Conservation (phyloP, 1,140 invertebrate genomes). For the Aphelenchoides fujianensis region DNA sequence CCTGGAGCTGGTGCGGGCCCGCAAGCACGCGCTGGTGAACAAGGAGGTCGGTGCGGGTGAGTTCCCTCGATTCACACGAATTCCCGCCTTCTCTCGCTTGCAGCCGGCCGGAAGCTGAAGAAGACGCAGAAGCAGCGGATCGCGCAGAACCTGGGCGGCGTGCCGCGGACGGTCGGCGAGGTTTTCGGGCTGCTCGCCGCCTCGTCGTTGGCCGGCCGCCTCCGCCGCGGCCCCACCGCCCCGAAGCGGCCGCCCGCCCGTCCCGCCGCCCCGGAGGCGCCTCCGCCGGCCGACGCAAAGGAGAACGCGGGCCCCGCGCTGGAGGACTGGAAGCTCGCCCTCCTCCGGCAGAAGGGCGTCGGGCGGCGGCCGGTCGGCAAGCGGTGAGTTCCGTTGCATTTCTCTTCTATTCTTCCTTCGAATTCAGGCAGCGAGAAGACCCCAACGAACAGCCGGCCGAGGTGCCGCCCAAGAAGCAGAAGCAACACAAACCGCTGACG, state of each 20-base stretch:
- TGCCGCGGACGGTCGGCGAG: constrained; percentile 19
- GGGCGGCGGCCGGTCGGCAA: background rate
- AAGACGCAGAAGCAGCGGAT: constrained; percentile 19
- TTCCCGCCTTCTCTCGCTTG: constrained; percentile 21
- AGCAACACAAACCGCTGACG: background rate
- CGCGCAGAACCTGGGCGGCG: constrained; percentile 14
- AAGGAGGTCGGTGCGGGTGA: constrained; percentile 24
- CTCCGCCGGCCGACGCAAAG: background rate
- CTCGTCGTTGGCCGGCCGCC: background rate
- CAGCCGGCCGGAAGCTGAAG: constrained; percentile 17
- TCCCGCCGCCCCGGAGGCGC: background rate
- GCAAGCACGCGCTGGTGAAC: constrained; percentile 35
- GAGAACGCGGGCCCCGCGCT: background rate
- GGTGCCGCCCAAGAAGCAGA: constrained; percentile 14
- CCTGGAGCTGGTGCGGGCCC: constrained; percentile 13
- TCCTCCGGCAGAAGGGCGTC: background rate
- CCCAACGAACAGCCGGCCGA: constrained; percentile 17
- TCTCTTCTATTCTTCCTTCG: background rate
- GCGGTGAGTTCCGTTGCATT: background rate
- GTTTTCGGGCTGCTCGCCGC: background rate
- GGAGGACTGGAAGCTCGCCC: background rate
- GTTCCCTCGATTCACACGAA: background rate
- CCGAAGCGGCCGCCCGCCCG: background rate
- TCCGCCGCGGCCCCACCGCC: background rate
- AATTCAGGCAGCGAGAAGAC: background rate